Evolutionary conservation across 2,888 invertebrate species (phyloP), one percentile per base, ranked within the genome.

Genomic region (Polydrusus cervinus): DNA sequence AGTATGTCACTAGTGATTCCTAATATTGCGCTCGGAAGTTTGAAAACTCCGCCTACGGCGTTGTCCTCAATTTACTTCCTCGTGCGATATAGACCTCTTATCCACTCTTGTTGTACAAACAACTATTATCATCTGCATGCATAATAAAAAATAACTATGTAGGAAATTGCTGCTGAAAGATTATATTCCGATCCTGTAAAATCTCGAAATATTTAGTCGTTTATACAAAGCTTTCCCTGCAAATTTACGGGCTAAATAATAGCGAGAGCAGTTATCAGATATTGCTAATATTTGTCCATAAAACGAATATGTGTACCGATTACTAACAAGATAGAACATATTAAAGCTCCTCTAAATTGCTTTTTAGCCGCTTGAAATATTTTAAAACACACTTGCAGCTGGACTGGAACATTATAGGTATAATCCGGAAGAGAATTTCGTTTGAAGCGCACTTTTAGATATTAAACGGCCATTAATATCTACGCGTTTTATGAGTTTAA

Each of bases 231-330:
- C 55, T 55, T 47, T 55, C 47, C 57, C 51, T 16, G 55, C 40
- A 68, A 76, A 76, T 76, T 70, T 76, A 76, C 74, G 38, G 67
- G 30, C 74, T 74, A 76, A 76, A 74, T 76, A 76, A 71, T 76
- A 77, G 74, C 71, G 34, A 34, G 55, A 71, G 53, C 76, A 75
- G 78, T 78, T 74, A 77, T 77, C 74, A 74, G 77, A 79, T 78
- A 80, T 80, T 77, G 79, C 80, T 79, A 80, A 79, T 78, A 79
- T 80, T 79, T 79, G 78, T 78, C 71, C 79, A 79, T 80, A 78
- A 80, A 80, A 77, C 71, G 78, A 76, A 80, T 80, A 79, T 79
- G 79, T 75, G 78, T 73, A 65, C 75, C 78, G 79, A 79, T 80
- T 78, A 79, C 75, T 74, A 71, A 74, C 78, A 78, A 78, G 75